phyloP scores from a whole-genome alignment of 2,113 vertebrate species.

The Telmatochromis sp. region DNA sequence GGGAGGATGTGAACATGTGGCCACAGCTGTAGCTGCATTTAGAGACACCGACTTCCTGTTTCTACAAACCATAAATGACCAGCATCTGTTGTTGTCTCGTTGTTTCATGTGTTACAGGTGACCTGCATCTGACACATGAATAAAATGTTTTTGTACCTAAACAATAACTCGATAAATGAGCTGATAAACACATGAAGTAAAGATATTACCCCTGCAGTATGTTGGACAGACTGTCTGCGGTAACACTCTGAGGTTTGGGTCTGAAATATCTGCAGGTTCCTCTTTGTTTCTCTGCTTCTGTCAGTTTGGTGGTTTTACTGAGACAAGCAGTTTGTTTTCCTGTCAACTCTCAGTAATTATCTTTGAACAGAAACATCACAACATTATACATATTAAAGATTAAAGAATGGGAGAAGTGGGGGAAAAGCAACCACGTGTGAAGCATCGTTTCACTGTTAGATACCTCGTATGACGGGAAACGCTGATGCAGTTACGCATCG shows the following conservation, averaged over 20 bases:
- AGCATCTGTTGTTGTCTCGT: not conserved
- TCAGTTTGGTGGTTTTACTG: not conserved
- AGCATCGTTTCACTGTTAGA: not conserved
- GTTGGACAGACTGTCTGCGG: fast-evolving
- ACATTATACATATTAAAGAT: not conserved
- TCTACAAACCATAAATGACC: not conserved
- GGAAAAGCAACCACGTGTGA: fast-evolving
- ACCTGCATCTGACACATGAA: not conserved
- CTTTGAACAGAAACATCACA: not conserved
- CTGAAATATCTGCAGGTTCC: not conserved
- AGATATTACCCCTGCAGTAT: not conserved
- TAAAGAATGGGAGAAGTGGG: fast-evolving
- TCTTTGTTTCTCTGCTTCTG: not conserved
- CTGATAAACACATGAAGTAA: not conserved
- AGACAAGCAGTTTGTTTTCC: not conserved
- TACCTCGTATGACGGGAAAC: not conserved
- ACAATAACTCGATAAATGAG: not conserved
- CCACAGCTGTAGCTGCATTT: not conserved
- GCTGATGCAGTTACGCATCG: not conserved
- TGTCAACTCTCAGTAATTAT: not conserved
- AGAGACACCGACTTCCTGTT: not conserved
- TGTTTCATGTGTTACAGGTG: not conserved
- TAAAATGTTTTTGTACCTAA: not conserved
- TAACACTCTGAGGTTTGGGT: not conserved
- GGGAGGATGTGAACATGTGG: not conserved